phyloP scores from a whole-genome alignment of 2,113 vertebrate species.

The Prochilodus magdalenae region DNA sequence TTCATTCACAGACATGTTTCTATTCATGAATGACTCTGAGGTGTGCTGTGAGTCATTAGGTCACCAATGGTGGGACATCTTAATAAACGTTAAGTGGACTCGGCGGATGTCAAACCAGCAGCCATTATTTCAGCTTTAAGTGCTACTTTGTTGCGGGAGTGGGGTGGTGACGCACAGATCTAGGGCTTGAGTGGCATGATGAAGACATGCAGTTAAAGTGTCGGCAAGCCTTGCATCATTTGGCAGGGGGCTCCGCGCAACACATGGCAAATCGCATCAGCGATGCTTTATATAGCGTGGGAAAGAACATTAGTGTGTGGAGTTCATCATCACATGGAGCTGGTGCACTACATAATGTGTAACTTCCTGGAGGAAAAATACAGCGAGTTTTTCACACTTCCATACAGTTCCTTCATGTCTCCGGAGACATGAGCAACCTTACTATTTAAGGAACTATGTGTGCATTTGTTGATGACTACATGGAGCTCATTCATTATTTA shows the following conservation, averaged over 20 bases:
- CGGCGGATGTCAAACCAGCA: conserved; percentile 42
- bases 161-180: conserved; percentile 46
- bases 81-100: conserved; percentile 41
- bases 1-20: conserved; percentile 4
- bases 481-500: no score
- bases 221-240: conserved; percentile 50
- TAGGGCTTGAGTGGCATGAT: conserved; percentile 49
- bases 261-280: conserved; percentile 44
- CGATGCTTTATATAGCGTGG: conserved; percentile 17
- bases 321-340: not conserved
- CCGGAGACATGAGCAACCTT: not conserved
- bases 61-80: conserved; percentile 17
- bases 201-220: conserved; percentile 52
- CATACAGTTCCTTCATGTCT: not conserved
- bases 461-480: not conserved
- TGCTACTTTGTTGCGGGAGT: conserved; percentile 48
- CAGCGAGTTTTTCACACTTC: not conserved
- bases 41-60: conserved; percentile 33
- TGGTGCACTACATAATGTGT: not conserved
- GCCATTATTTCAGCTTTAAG: conserved; percentile 54
- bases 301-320: not conserved
- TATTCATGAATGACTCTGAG: conserved; percentile 13
- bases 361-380: not conserved
- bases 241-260: conserved; percentile 35
- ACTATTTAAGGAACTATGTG: no score